These are phyloP conservation scores for Clarias pachynema DNA, from an alignment of 2,797 vertebrate genomes.

Conservation along the genomic window DNA sequence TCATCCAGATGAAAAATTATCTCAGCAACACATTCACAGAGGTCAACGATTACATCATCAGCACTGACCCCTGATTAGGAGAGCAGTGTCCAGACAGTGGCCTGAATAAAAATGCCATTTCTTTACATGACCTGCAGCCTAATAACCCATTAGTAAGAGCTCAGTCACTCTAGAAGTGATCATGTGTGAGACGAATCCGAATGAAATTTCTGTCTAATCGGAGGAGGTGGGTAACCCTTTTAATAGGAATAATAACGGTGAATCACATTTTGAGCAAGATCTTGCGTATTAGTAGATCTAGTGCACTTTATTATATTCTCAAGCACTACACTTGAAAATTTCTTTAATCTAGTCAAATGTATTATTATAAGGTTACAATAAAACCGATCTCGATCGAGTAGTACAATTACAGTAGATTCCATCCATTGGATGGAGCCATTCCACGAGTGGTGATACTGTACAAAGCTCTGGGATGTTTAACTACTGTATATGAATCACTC, in stretches of 20 bases:
- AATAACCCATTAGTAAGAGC: background rate
- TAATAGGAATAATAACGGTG: background rate
- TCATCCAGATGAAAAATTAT: conserved; percentile 55
- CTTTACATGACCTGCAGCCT: conserved; percentile 4
- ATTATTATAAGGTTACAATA: too few relatives aligned
- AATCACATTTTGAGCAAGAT: background rate
- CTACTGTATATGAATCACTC: too few relatives aligned
- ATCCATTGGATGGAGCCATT: too few relatives aligned
- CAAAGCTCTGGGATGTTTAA: too few relatives aligned
- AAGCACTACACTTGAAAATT: too few relatives aligned
- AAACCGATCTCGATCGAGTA: too few relatives aligned
- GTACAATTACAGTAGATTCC: too few relatives aligned
- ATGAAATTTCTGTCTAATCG: background rate
- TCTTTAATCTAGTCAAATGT: too few relatives aligned
- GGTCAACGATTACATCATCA: conserved; percentile 62
- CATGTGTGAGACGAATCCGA: background rate
- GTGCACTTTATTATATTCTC: too few relatives aligned
- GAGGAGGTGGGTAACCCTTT: background rate
- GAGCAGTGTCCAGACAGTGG: conserved; percentile 49
- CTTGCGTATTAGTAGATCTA: too few relatives aligned
- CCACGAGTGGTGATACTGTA: too few relatives aligned
- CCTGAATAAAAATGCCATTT: conserved; percentile 20
- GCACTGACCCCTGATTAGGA: conserved; percentile 64
- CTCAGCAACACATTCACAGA: conserved; percentile 66
- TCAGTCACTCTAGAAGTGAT: background rate